Conservation (phyloP, 2,888 invertebrate species). For the Nowickia ferox region DNA sequence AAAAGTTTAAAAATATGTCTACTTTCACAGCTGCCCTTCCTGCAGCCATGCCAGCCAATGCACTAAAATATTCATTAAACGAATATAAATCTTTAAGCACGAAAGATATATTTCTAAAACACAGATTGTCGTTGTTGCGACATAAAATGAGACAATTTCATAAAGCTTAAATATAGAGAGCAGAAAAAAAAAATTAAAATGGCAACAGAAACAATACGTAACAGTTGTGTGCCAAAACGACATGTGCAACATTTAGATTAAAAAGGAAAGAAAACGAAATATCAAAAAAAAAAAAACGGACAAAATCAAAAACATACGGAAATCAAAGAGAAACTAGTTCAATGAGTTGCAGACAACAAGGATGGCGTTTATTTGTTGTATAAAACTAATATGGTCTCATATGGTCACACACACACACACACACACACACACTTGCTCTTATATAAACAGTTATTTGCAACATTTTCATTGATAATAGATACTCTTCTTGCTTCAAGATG, state of each 20-base stretch:
- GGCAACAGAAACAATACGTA: slow-evolving; percentile 11
- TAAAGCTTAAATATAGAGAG: not conserved
- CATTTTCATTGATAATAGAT: slow-evolving; percentile 21
- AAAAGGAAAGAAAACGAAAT: slow-evolving; percentile 39
- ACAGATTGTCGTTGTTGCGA: slow-evolving; percentile 40
- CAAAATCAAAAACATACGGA: slow-evolving; percentile 43
- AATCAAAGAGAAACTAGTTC: slow-evolving; percentile 59
- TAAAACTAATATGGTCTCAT: slow-evolving; percentile 39
- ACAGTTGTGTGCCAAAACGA: slow-evolving; percentile 53
- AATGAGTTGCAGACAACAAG: slow-evolving; percentile 59
- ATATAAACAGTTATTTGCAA: slow-evolving; percentile 30
- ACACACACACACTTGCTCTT: not conserved
- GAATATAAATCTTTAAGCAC: slow-evolving; percentile 36
- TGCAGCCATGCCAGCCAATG: not conserved
- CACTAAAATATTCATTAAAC: not conserved
- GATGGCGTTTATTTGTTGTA: slow-evolving; percentile 61
- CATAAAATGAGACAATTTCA: slow-evolving; percentile 22
- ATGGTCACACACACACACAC: slow-evolving; percentile 27
- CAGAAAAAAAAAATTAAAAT: not conserved
- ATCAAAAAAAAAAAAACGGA: slow-evolving; percentile 3
- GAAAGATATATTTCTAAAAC: slow-evolving; percentile 33
- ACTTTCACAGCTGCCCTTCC: not conserved
- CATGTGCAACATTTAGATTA: slow-evolving; percentile 58
- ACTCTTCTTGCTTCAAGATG: not conserved
- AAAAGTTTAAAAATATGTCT: not conserved